Evolutionary conservation across 2,888 invertebrate species (phyloP).

Genomic region (Ectemnius lituratus): DNA sequence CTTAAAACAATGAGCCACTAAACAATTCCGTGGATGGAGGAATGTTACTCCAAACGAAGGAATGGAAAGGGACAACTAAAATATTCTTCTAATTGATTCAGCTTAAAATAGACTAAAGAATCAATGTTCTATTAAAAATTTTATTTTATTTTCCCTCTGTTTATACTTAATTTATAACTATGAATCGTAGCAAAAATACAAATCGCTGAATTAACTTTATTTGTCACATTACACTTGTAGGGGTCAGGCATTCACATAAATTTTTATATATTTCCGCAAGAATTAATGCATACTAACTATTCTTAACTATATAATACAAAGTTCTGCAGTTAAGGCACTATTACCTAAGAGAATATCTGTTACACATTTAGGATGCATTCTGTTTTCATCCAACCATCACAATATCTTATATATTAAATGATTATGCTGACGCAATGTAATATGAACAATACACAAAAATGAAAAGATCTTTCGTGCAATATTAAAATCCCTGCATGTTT

Average conservation of each 20-base stretch:
- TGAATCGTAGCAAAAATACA: not conserved
- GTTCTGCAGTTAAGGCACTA: slow-evolving; percentile 3
- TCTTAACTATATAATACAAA: slow-evolving; percentile 30
- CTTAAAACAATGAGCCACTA: too few relatives aligned
- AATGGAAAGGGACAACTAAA: too few relatives aligned
- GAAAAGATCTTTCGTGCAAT: too few relatives aligned
- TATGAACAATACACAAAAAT: too few relatives aligned
- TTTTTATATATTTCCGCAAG: slow-evolving; percentile 29
- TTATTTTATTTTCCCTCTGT: not conserved
- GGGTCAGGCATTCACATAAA: not conserved
- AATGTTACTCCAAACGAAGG: too few relatives aligned
- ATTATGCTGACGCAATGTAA: too few relatives aligned
- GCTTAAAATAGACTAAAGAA: too few relatives aligned
- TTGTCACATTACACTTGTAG: not conserved
- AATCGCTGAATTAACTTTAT: not conserved
- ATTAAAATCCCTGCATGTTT: too few relatives aligned
- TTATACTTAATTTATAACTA: not conserved
- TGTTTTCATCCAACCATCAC: slow-evolving; percentile 3
- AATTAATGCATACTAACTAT: slow-evolving; percentile 8
- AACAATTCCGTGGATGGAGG: too few relatives aligned
- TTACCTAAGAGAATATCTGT: not conserved
- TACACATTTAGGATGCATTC: slow-evolving; percentile 2
- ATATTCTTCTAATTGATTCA: too few relatives aligned
- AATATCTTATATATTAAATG: slow-evolving; percentile 11
- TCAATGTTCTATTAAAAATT: slow-evolving; percentile 3